Evolutionary conservation across 2,113 vertebrate genomes (phyloP).

Genomic region (Anoura caudifer): DNA sequence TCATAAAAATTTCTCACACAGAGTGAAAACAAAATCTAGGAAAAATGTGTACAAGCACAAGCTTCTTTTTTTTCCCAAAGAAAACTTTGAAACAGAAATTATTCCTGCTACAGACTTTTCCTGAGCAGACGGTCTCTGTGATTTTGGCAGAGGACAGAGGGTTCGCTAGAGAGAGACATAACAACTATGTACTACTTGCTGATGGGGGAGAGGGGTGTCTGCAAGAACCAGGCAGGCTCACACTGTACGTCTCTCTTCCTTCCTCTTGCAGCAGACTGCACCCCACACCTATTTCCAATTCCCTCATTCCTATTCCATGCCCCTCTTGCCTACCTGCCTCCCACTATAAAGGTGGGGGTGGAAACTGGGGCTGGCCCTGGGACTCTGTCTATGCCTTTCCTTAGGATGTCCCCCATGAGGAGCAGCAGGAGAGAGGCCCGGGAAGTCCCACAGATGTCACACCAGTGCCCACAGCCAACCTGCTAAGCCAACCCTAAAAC

Average conservation of each 20-base stretch:
- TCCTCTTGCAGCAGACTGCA: background rate
- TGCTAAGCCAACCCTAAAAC: background rate
- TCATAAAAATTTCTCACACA: background rate
- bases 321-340: background rate
- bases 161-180: conserved; percentile 3
- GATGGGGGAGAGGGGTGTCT: background rate
- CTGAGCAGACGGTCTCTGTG: background rate
- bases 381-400: background rate
- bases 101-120: background rate
- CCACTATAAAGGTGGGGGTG: background rate
- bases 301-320: background rate
- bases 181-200: background rate
- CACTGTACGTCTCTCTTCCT: background rate
- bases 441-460: background rate
- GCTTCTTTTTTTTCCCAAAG: background rate
- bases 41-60: background rate
- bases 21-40: background rate
- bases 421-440: background rate
- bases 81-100: background rate
- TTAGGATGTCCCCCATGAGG: background rate
- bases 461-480: background rate
- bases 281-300: background rate
- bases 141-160: background rate
- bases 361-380: background rate
- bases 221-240: background rate